A percentile compares a stretch with the other conserved stretches of the same genome.
Conservation (phyloP, 2,888 invertebrate species). For the Agriopis leucophaearia region DNA sequence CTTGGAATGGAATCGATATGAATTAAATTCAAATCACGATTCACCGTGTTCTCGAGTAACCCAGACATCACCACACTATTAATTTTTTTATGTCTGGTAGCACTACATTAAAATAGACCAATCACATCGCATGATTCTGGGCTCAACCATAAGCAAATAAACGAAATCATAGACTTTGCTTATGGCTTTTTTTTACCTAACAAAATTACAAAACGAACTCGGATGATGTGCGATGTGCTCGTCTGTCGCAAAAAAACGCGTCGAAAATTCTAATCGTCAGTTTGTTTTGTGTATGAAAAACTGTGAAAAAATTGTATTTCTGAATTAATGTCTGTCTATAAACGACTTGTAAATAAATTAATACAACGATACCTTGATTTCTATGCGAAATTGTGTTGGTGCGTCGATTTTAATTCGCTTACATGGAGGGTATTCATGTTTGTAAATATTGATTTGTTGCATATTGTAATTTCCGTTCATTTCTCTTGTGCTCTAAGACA, state of each 20-base stretch:
- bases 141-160: slow-evolving; percentile 6
- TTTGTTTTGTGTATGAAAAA: slow-evolving; percentile 78
- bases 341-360: slow-evolving; percentile 20
- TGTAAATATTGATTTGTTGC: slow-evolving; percentile 85
- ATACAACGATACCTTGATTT: slow-evolving; percentile 39
- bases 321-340: slow-evolving; percentile 60
- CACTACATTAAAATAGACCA: background rate
- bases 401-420: slow-evolving; percentile 54
- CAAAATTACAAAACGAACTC: slow-evolving; percentile 61
- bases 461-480: slow-evolving; percentile 60
- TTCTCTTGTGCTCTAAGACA: slow-evolving; percentile 53
- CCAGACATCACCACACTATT: background rate
- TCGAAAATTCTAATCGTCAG: slow-evolving; percentile 58
- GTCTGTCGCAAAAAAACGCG: slow-evolving; percentile 57
- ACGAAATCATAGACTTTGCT: background rate
- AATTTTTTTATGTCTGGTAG: background rate
- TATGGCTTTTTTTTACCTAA: slow-evolving; percentile 19
- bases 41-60: background rate
- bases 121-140: background rate
- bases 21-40: too few species aligned
- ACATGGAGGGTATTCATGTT: slow-evolving; percentile 79
- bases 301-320: slow-evolving; percentile 54
- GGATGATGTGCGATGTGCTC: slow-evolving; percentile 62
- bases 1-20: too few species aligned
- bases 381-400: slow-evolving; percentile 54